Percentiles rank a stretch among this genome's conserved stretches.
phyloP scores from a whole-genome alignment of 1,140 invertebrate genomes.

The Pinna nobilis region DNA sequence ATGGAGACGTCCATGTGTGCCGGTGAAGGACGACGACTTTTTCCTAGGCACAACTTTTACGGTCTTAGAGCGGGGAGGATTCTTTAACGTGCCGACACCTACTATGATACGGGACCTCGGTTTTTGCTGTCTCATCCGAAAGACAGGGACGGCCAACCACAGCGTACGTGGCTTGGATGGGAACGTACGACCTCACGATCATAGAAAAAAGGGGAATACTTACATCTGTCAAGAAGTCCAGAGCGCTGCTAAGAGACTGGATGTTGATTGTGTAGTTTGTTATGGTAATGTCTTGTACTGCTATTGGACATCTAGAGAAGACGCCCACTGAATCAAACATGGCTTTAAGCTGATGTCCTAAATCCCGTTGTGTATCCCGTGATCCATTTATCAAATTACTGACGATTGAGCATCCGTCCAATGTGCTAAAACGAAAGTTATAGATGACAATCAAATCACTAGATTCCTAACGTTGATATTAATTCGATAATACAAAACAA shows the following conservation, averaged over 20 bases:
- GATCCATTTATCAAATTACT: constrained; percentile 13
- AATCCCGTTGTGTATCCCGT: neutral
- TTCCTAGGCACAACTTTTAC: too few relatives aligned
- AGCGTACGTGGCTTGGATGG: too few relatives aligned
- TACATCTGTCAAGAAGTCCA: constrained; percentile 14
- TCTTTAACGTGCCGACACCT: too few relatives aligned
- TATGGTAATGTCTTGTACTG: constrained; percentile 12
- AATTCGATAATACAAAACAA: too few relatives aligned
- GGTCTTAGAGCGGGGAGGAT: too few relatives aligned
- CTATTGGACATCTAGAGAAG: neutral
- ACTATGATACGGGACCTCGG: too few relatives aligned
- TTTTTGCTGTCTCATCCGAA: too few relatives aligned
- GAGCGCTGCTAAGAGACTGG: neutral
- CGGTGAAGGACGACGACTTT: too few relatives aligned
- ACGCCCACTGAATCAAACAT: constrained; percentile 21
- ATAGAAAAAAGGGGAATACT: too few relatives aligned
- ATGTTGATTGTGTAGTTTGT: constrained; percentile 18
- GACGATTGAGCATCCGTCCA: constrained; percentile 9
- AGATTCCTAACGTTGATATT: neutral
- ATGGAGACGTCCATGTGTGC: too few relatives aligned
- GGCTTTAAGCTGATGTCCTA: constrained; percentile 2
- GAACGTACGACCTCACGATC: too few relatives aligned
- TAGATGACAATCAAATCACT: neutral
- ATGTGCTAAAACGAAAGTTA: neutral
- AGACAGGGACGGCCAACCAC: too few relatives aligned